These are phyloP conservation scores for Ophraella communa DNA, from an alignment of 2,888 invertebrate genomes.

Conservation along the genomic window DNA sequence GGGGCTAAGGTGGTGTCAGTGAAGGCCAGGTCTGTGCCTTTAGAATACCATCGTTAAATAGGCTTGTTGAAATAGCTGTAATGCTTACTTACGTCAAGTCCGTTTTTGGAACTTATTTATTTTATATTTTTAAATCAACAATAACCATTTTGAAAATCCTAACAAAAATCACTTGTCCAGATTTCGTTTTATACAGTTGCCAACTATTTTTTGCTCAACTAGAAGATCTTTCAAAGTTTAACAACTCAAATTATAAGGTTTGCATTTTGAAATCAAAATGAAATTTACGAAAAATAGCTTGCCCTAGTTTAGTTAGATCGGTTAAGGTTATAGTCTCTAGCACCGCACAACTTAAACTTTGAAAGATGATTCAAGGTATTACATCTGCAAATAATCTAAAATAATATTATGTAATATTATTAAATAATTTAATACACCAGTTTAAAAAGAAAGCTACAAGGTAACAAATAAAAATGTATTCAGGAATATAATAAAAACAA, in stretches of 20 bases:
- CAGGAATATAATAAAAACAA: too few relatives aligned
- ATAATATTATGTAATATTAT: too few relatives aligned
- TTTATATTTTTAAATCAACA: too few relatives aligned
- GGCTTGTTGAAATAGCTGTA: not conserved
- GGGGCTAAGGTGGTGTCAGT: slow-evolving; percentile 97
- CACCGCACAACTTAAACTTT: not conserved
- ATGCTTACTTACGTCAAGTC: not conserved
- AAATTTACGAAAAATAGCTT: not conserved
- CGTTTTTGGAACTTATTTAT: too few relatives aligned
- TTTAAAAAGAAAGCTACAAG: not conserved
- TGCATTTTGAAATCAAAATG: too few relatives aligned
- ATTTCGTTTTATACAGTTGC: not conserved
- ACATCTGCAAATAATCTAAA: too few relatives aligned
- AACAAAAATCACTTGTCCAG: too few relatives aligned
- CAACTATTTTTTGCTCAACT: too few relatives aligned
- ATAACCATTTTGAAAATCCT: too few relatives aligned
- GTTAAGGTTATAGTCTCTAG: not conserved
- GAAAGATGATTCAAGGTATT: too few relatives aligned
- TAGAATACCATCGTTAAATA: slow-evolving; percentile 28
- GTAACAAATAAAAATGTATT: not conserved
- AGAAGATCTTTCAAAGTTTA: not conserved
- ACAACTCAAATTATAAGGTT: not conserved
- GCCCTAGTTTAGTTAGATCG: not conserved
- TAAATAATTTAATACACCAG: not conserved
- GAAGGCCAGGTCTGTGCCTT: slow-evolving; percentile 93